A percentile compares a stretch with the other conserved stretches of the same genome.
These are phyloP conservation scores for Epizoanthus illoricatus DNA, from an alignment of 92 coral and sea anemone genomes.

Conservation along the genomic window DNA sequence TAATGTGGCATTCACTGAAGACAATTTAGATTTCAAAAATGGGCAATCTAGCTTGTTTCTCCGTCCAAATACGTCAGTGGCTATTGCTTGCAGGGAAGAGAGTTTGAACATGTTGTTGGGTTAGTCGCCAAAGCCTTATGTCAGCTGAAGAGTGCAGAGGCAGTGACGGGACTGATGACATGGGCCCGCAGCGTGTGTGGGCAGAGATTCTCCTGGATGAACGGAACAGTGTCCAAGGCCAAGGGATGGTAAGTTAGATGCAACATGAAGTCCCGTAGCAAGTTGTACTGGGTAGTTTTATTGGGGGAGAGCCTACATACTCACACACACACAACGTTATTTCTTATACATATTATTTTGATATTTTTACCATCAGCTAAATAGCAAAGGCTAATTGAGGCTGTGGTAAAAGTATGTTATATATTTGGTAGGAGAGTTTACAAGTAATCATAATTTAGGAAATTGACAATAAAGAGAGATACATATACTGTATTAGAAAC, in stretches of 20 bases:
- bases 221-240: slow-evolving; percentile 78
- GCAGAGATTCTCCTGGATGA: slow-evolving; percentile 81
- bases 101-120: slow-evolving; percentile 74
- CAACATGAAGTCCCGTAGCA: not conserved
- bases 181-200: slow-evolving; percentile 88
- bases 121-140: slow-evolving; percentile 85
- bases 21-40: not conserved
- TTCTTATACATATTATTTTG: too few species aligned
- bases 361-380: too few species aligned
- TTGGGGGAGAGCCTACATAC: not conserved
- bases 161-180: slow-evolving; percentile 81
- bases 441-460: too few species aligned
- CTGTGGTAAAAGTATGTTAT: too few species aligned
- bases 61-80: not conserved
- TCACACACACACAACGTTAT: too few species aligned
- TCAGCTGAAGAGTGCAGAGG: slow-evolving; percentile 87
- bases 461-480: too few species aligned
- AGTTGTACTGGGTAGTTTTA: not conserved
- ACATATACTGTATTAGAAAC: too few species aligned
- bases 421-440: too few species aligned
- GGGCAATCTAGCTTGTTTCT: not conserved
- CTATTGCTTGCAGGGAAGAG: slow-evolving; percentile 67
- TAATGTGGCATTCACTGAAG: not conserved
- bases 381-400: too few species aligned
- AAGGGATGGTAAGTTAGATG: slow-evolving; percentile 84